Evolutionary conservation across 2,888 invertebrate species (phyloP), one percentile per base, ranked within the genome.

Genomic region (Horisme vitalbata): DNA sequence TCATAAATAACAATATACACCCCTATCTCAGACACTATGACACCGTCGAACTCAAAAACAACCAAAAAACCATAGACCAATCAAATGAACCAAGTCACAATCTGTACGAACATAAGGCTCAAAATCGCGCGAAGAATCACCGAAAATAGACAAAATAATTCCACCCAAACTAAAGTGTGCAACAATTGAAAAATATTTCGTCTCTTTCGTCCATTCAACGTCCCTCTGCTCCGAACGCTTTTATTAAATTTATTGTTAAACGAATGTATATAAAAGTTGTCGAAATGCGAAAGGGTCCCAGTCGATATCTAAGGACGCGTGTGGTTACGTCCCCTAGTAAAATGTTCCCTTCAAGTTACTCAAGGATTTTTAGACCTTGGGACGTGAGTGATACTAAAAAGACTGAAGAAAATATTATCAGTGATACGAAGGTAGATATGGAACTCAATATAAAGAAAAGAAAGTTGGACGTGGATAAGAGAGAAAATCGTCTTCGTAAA

Each of bases 351-450:
- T 35, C 77, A 63, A 84, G 68, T 65, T 86, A 81, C 52, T 91
- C 91, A 28, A 87, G 92, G 62, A 79, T 93, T 11, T 93, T 93
- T 64, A 89, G 92, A 59, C 92, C 92, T 44, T 93, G 92, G 92
- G 92, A 92, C 71, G 81, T 82, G 52, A 86, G 83, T 81, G 84
- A 79, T 34, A 71, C 59, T 44, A 72, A 77, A 52, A 60, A 63
- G 21, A 10, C 41, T 8, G 37, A 43, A 11, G 50, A 61, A 55
- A 61, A 47, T 28, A 51, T 33, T 49, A 32, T 37, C 33, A 48
- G 66, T 66, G 66, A 65, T 50, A 60, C 59, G 33, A 62, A 57
- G 26, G 43, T 65, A 50, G 62, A 68, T 33, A 48, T 52, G 23
- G 68, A 74, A 13, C 47, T 52, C 0, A 72, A 68, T 46, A 45